These are phyloP conservation scores for Ataeniobius toweri DNA, from an alignment of 2,797 vertebrate species.

Conservation along the genomic window DNA sequence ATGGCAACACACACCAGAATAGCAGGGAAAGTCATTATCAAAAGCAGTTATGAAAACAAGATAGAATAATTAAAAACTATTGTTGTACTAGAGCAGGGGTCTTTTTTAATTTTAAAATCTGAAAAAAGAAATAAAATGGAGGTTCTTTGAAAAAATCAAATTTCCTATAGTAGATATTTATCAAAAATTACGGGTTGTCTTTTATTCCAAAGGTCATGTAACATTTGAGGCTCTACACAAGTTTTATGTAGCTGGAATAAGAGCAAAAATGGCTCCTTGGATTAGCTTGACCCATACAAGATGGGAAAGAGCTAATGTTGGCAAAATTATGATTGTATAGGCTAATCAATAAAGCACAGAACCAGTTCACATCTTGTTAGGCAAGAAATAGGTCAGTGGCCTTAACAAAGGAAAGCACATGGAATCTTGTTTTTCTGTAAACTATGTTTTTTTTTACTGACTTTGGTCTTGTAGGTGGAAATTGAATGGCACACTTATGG, in stretches of 20 bases:
- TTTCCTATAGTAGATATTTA: neutral
- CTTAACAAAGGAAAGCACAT: neutral
- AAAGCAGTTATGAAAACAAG: no score
- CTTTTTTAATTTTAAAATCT: neutral
- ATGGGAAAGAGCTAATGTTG: neutral
- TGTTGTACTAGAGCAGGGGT: no score
- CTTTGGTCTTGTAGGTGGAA: conserved; percentile 85
- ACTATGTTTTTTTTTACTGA: neutral
- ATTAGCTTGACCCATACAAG: no score
- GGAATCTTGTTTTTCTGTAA: neutral
- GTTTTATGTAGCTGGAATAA: neutral
- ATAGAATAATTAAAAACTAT: no score
- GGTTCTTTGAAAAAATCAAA: neutral
- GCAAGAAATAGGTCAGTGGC: neutral
- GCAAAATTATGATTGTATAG: no score
- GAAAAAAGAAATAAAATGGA: neutral
- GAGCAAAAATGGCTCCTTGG: no score
- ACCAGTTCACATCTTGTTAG: neutral
- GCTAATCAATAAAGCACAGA: neutral
- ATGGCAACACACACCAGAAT: no score
- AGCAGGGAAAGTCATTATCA: no score
- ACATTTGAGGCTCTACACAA: neutral
- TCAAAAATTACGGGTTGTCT: neutral
- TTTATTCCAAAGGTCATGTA: neutral
- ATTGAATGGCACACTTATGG: conserved; percentile 91